These are phyloP conservation scores for Odontamblyopus lacepedii DNA, from an alignment of 2,797 vertebrate species.

Conservation along the genomic window DNA sequence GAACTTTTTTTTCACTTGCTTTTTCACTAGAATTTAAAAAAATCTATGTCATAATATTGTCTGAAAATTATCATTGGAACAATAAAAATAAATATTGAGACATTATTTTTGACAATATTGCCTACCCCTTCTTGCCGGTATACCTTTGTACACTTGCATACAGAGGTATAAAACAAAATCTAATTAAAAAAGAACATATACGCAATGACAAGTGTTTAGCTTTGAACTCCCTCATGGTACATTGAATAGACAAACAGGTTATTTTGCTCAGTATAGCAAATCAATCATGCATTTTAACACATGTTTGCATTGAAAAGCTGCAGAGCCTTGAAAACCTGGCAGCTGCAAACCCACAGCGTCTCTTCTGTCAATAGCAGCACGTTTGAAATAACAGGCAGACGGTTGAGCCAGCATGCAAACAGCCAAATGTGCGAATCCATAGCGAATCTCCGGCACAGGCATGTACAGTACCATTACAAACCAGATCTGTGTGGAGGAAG, in stretches of 20 bases:
- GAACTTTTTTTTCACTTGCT: no score
- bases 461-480: conserved; percentile 7
- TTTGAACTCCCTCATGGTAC: no score
- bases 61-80: no score
- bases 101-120: no score
- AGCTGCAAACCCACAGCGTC: not conserved
- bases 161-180: no score
- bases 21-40: no score
- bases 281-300: not conserved
- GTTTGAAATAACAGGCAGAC: conserved; percentile 9
- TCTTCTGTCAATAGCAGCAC: conserved; percentile 13
- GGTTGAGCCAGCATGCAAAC: not conserved
- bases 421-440: not conserved
- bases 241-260: not conserved
- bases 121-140: no score
- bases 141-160: no score
- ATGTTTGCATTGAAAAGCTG: not conserved
- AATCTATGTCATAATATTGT: no score
- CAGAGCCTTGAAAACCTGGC: conserved; percentile 5
- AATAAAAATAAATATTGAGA: no score
- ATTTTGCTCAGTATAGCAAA: not conserved
- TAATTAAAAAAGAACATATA: no score
- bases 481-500: conserved; percentile 6
- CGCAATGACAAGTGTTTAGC: no score
- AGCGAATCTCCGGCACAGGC: not conserved